Evolutionary conservation across 2,888 invertebrate genomes (phyloP).

Genomic region (Graphium colonna): DNA sequence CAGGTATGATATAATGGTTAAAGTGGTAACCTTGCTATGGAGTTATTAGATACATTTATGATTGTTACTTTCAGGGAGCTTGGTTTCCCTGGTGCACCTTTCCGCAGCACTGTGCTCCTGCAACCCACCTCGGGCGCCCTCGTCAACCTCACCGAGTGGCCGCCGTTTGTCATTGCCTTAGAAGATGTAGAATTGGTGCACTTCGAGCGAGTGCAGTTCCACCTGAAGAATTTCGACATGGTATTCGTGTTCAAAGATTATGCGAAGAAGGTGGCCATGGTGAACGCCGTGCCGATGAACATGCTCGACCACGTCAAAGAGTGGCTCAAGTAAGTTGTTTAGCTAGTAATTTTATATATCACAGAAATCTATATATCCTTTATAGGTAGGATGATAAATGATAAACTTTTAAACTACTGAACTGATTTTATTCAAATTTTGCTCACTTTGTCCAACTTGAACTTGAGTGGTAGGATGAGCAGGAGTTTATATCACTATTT

Average conservation of each 20-base stretch:
- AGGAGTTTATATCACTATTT: too few relatives aligned
- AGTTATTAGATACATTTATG: too few relatives aligned
- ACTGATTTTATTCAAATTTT: too few relatives aligned
- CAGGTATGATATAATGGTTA: too few relatives aligned
- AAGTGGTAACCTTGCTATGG: too few relatives aligned
- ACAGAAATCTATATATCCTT: too few relatives aligned
- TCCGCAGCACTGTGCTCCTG: conserved; percentile 95
- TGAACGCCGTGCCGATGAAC: conserved; percentile 99
- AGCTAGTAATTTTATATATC: too few relatives aligned
- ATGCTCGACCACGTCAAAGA: conserved; percentile 99
- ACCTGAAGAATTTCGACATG: conserved; percentile 99
- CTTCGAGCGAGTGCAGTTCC: conserved; percentile 99
- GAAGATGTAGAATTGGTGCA: conserved; percentile 99
- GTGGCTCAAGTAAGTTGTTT: conserved; percentile 98
- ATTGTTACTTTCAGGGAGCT: conserved; percentile 85
- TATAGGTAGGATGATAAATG: too few relatives aligned
- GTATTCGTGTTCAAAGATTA: conserved; percentile 99
- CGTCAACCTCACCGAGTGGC: conserved; percentile 99
- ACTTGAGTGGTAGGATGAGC: too few relatives aligned
- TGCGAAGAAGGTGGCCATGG: conserved; percentile 94
- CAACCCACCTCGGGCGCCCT: conserved; percentile 99
- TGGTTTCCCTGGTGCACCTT: conserved; percentile 98
- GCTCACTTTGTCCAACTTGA: too few relatives aligned
- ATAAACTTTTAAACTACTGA: too few relatives aligned
- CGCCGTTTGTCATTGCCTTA: conserved; percentile 98